Evolutionary conservation across 2,797 vertebrate genomes (phyloP).

Genomic region (Carapus acus): DNA sequence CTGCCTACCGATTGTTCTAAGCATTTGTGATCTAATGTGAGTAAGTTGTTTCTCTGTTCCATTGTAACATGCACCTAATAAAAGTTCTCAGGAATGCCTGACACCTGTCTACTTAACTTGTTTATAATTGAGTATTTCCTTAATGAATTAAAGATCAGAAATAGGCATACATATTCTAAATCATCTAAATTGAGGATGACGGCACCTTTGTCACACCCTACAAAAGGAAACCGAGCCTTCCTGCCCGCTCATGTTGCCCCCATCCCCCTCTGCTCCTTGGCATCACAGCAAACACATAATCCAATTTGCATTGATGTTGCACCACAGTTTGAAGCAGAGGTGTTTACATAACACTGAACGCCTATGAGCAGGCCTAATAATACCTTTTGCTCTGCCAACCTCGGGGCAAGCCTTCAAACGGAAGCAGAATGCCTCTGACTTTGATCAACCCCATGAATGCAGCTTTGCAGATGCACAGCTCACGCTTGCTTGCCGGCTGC

Average conservation of each 20-base stretch:
- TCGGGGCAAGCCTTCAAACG: slow-evolving; percentile 29
- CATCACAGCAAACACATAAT: slow-evolving; percentile 33
- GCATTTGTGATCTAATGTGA: too few relatives aligned
- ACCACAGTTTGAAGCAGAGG: slow-evolving; percentile 26
- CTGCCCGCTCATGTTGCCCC: slow-evolving; percentile 7
- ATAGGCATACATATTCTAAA: too few relatives aligned
- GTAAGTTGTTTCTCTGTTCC: too few relatives aligned
- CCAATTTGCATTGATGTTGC: slow-evolving; percentile 41
- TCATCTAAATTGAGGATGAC: neutral
- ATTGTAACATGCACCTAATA: too few relatives aligned
- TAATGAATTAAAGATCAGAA: too few relatives aligned
- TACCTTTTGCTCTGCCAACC: slow-evolving; percentile 23
- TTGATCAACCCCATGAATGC: slow-evolving; percentile 18
- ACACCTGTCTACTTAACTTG: too few relatives aligned
- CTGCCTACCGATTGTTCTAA: too few relatives aligned
- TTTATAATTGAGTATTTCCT: too few relatives aligned
- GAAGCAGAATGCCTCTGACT: slow-evolving; percentile 19
- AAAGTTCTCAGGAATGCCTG: too few relatives aligned
- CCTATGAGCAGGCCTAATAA: slow-evolving; percentile 44
- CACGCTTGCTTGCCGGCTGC: neutral
- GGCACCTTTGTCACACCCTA: neutral
- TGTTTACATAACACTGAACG: slow-evolving; percentile 42
- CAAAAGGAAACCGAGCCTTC: slow-evolving; percentile 6
- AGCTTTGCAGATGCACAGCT: slow-evolving; percentile 13
- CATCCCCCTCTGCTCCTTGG: slow-evolving; percentile 19